Base-by-base conservation (phyloP, 2,113 vertebrate genomes). In the Casuarius casuarius region DNA sequence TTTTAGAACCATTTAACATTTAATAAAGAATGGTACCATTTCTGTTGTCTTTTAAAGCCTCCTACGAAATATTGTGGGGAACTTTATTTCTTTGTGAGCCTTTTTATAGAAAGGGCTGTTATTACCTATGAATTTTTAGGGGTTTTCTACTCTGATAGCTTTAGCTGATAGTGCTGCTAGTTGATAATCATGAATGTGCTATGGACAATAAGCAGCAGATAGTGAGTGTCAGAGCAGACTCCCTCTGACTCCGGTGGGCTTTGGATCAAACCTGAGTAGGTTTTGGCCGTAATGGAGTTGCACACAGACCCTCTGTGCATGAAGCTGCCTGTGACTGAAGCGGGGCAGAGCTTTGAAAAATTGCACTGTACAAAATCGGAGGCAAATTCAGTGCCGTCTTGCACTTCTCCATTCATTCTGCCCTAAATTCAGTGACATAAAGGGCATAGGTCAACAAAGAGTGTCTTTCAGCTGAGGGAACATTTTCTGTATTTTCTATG, bases 1-100 rank as follows among this genome's bases (percentile, higher is more conserved):
- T 84, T 93, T 89, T 82, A 89, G 63, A 94, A 70, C 49, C 28
- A 74, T 40, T 95, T 86, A 67, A 70, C 51, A 25, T 88, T 89
- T 92, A 84, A 87, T 83, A 59, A 89, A 80, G 25, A 76, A 73
- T 23, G 16, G 26, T 74, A 71, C 23, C 1, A 16, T 80, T 67
- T 84, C 31, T 89, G 38, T 23, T 62, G 87, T 94, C 73, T 66
- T 70, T 89, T 77, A 79, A 95, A 54, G 26, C 29, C 18, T n/a
- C 0, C 0, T 75, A 51, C 6, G 10, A 91, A 76, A 5, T 33
- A 33, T 21, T 35, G 5, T 18, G 12, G 6, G 20, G 48, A 87
- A 78, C 12, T 11, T 74, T 70, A 62, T 73, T 87, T 73, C 31
- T 88, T 22, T 59, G 5, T 33, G 49, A 38, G 35, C 8, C 61